Evolutionary conservation across 2,113 vertebrate species (phyloP).

Genomic region (Naja naja): DNA sequence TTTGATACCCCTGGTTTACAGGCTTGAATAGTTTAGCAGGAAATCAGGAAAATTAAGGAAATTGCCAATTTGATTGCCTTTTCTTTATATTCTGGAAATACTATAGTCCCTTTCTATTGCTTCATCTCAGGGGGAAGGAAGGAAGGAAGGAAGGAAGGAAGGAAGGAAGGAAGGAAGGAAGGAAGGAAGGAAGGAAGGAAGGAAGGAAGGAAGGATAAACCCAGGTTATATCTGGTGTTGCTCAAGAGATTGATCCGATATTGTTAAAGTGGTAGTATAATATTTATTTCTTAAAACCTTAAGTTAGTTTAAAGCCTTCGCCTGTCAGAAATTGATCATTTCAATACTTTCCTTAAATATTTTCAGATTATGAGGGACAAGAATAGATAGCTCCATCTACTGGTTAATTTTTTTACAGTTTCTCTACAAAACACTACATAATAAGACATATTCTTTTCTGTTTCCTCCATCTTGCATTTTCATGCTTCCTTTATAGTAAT

Average conservation of each 20-base stretch:
- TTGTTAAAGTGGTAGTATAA: conserved; percentile 22
- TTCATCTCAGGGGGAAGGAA: background rate
- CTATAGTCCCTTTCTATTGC: background rate
- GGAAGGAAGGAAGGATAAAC: background rate
- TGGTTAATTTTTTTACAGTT: conserved; percentile 14
- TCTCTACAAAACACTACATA: conserved; percentile 4
- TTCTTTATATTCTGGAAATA: conserved; percentile 17
- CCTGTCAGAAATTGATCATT: conserved; percentile 19
- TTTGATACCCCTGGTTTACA: background rate
- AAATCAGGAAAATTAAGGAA: background rate
- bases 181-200: background rate
- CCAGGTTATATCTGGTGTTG: background rate
- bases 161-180: background rate
- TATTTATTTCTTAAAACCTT: conserved; percentile 44
- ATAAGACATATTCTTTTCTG: background rate
- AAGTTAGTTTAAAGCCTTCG: conserved; percentile 34
- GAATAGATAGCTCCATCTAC: conserved; percentile 37
- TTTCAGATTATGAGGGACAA: background rate
- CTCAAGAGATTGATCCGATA: conserved; percentile 24
- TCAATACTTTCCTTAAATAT: background rate
- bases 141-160: background rate
- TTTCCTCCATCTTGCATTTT: background rate
- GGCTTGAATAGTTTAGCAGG: background rate
- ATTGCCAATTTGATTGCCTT: background rate
- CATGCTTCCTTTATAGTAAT: background rate